Evolutionary conservation across 2,113 vertebrate genomes (phyloP).

Genomic region (Istiophorus platypterus): DNA sequence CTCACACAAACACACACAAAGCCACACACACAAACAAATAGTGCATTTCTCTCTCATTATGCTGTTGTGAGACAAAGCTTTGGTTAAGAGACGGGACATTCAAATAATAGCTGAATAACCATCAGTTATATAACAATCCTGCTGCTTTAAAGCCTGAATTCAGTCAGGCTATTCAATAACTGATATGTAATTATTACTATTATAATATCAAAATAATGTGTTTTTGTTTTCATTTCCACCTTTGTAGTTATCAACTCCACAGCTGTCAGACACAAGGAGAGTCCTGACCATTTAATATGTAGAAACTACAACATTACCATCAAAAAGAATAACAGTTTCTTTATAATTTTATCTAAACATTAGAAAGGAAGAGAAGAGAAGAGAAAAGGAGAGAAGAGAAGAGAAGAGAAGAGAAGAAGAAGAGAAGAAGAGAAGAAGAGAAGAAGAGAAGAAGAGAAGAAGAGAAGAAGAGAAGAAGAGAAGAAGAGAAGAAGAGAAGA

Average conservation of each 20-base stretch:
- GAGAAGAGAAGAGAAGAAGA: not conserved
- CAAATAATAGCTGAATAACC: constrained; percentile 35
- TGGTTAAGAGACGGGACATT: constrained; percentile 36
- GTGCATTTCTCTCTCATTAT: constrained; percentile 16
- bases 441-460: not conserved
- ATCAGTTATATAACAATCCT: constrained; percentile 41
- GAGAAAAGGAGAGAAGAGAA: no score
- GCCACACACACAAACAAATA: no score
- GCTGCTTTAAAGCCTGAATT: constrained; percentile 35
- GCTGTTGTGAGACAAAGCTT: constrained; percentile 16
- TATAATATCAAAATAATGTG: constrained; percentile 25
- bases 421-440: no score
- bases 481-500: no score
- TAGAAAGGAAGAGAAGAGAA: not conserved
- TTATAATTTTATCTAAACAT: not conserved
- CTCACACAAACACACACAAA: no score
- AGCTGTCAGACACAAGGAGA: not conserved
- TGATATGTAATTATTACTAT: constrained; percentile 20
- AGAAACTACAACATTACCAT: not conserved
- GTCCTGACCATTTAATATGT: not conserved
- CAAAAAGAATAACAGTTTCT: not conserved
- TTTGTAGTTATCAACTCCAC: not conserved
- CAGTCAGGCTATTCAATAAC: constrained; percentile 12
- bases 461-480: not conserved
- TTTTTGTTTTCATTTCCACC: constrained; percentile 16